These are phyloP conservation scores for Erithacus rubecula DNA, from an alignment of 2,797 vertebrate genomes.

Conservation along the genomic window DNA sequence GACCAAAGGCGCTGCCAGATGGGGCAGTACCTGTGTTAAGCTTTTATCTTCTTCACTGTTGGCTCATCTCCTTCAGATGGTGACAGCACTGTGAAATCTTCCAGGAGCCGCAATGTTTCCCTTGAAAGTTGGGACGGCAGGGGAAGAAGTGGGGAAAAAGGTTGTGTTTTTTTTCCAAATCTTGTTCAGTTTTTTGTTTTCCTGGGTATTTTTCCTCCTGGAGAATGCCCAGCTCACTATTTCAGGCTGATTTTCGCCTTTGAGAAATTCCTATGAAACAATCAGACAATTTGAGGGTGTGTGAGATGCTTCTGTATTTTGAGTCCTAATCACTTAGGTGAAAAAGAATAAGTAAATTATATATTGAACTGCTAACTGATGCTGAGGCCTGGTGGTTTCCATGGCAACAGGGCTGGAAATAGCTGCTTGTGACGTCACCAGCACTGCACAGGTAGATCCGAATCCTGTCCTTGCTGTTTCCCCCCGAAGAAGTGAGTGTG, in stretches of 20 bases:
- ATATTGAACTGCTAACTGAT: conserved; percentile 82
- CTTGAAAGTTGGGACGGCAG: not conserved
- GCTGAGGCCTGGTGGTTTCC: conserved; percentile 83
- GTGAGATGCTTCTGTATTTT: conserved; percentile 68
- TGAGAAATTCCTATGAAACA: conserved; percentile 8
- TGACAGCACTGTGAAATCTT: conserved; percentile 13
- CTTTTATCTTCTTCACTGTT: not conserved
- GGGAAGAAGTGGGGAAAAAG: not conserved
- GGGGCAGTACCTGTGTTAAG: not conserved
- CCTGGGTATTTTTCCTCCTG: not conserved
- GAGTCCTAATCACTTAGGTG: conserved; percentile 72
- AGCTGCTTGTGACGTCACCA: conserved; percentile 76
- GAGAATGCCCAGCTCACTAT: not conserved
- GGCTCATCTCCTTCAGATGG: not conserved
- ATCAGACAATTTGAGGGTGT: conserved; percentile 4
- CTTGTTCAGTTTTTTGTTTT: conserved; percentile 18
- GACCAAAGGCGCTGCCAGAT: not conserved
- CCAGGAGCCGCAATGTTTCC: not conserved
- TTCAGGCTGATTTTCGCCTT: not conserved
- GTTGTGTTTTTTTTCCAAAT: not conserved
- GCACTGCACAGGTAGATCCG: conserved; percentile 77
- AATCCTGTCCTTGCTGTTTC: conserved; percentile 61
- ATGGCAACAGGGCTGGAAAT: conserved; percentile 82
- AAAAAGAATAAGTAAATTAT: conserved; percentile 82
- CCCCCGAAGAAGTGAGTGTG: conserved; percentile 41